Evolutionary conservation across 1,140 invertebrate species (phyloP).

Genomic region (Theocolax elegans): DNA sequence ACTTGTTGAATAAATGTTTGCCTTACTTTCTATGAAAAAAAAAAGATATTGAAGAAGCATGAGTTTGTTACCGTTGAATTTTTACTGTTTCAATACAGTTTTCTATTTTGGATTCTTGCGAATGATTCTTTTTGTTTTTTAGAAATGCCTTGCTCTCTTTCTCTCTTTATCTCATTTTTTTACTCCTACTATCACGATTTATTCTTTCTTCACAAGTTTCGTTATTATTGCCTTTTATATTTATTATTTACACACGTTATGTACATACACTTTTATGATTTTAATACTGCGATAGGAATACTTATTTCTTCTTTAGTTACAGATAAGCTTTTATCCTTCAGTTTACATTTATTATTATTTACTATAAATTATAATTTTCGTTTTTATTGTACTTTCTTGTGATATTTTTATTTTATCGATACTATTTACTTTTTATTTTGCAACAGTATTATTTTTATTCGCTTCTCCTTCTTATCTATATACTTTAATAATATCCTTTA

Average conservation of each 20-base stretch:
- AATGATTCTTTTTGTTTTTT: conserved; percentile 25
- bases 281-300: too few species aligned
- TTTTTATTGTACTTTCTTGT: too few species aligned
- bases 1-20: conserved; percentile 58
- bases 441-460: too few species aligned
- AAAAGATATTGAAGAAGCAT: conserved; percentile 24
- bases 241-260: conserved; percentile 19
- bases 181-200: neutral
- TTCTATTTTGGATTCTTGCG: conserved; percentile 12
- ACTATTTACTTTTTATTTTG: too few species aligned
- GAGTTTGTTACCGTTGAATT: conserved; percentile 33
- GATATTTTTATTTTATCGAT: too few species aligned
- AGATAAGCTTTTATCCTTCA: too few species aligned
- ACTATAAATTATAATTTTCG: too few species aligned
- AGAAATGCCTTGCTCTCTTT: neutral
- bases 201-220: conserved; percentile 26
- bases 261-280: too few species aligned
- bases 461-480: too few species aligned
- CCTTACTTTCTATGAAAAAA: conserved; percentile 46
- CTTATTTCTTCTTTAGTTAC: too few species aligned
- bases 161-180: neutral
- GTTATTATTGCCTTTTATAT: conserved; percentile 1
- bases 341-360: too few species aligned
- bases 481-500: too few species aligned
- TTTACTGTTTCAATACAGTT: conserved; percentile 43